Evolutionary conservation across 2,888 invertebrate species (phyloP).

Genomic region (Allolobophora icterica): DNA sequence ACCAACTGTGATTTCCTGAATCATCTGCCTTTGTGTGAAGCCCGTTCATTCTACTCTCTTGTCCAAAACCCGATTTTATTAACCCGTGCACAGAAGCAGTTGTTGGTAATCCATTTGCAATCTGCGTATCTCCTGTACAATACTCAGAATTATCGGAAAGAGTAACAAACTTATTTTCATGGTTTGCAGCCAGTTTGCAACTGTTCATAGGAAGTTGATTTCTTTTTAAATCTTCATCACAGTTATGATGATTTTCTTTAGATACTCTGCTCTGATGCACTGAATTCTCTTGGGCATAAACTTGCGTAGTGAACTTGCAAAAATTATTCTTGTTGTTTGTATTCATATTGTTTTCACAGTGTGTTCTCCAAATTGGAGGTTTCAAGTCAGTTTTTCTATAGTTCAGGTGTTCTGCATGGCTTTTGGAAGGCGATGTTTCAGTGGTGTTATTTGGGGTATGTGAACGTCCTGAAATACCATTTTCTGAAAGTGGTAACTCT

Average conservation of each 20-base stretch:
- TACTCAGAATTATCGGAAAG: too few species aligned
- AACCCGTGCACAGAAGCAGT: too few species aligned
- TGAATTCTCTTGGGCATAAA: background rate
- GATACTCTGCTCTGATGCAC: background rate
- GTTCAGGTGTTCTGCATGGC: background rate
- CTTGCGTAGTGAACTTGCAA: background rate
- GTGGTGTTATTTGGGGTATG: background rate
- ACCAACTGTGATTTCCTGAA: too few species aligned
- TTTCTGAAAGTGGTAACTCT: conserved; percentile 3
- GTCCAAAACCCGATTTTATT: too few species aligned
- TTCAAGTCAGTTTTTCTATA: background rate
- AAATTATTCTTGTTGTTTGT: background rate
- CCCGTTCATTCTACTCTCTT: too few species aligned
- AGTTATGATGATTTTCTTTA: background rate
- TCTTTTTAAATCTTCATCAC: background rate
- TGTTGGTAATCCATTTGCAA: too few species aligned
- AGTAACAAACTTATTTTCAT: too few species aligned
- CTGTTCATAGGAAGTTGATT: too few species aligned
- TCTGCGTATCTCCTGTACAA: too few species aligned
- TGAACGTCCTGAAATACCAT: background rate
- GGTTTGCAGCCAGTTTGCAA: too few species aligned
- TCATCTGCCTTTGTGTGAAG: too few species aligned
- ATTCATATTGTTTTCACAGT: background rate
- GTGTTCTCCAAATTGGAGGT: background rate
- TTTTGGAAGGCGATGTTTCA: background rate